These are phyloP conservation scores for Anisognathus igniventris DNA, from an alignment of 2,797 vertebrate genomes.

Conservation along the genomic window DNA sequence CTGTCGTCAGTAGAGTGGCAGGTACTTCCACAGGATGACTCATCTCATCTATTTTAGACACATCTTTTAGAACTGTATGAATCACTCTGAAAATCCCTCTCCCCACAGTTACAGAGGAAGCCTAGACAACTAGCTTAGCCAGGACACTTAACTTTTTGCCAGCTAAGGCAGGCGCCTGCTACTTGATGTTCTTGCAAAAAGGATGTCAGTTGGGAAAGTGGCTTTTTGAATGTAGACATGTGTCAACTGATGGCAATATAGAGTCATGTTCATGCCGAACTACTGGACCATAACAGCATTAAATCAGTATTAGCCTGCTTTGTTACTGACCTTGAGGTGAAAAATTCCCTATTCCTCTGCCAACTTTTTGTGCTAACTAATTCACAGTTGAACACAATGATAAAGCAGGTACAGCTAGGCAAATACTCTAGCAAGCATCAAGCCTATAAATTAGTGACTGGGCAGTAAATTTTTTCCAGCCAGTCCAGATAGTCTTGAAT, in stretches of 20 bases:
- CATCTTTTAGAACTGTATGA: constrained; percentile 21
- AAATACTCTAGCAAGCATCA: background rate
- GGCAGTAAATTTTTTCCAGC: background rate
- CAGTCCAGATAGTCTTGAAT: background rate
- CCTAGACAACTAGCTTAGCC: background rate
- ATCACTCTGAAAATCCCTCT: constrained; percentile 46
- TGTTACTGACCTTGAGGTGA: background rate
- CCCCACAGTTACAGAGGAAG: background rate
- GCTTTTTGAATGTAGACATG: background rate
- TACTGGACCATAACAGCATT: background rate
- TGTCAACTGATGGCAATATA: background rate
- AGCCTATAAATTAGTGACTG: background rate
- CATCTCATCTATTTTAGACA: constrained; percentile 55
- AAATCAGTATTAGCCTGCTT: background rate
- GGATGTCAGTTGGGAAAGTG: background rate
- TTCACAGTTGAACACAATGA: background rate
- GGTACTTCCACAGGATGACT: constrained; percentile 54
- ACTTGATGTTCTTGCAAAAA: background rate
- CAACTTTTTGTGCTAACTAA: background rate
- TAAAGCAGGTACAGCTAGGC: background rate
- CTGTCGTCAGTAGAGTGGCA: constrained; percentile 36
- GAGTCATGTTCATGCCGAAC: background rate
- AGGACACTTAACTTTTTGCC: background rate
- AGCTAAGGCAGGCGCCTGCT: background rate
- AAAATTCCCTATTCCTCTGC: background rate